Evolutionary conservation across 2,888 invertebrate genomes (phyloP).

Genomic region (Acleris laterana): DNA sequence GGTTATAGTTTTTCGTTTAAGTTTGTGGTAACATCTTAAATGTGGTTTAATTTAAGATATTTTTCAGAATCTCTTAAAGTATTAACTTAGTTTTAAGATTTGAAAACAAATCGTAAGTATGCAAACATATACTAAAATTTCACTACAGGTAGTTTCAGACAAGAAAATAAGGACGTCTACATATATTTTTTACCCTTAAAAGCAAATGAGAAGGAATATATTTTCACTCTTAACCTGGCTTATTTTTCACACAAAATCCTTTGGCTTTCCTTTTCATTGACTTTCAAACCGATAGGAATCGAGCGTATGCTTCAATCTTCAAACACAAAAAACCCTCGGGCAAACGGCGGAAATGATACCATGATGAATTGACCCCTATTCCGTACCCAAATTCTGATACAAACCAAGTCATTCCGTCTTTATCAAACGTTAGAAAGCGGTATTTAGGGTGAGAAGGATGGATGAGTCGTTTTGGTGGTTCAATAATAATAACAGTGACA

Average conservation of each 20-base stretch:
- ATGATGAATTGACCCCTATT: slow-evolving; percentile 31
- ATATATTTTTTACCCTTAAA: too few relatives aligned
- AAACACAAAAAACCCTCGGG: slow-evolving; percentile 18
- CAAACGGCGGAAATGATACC: slow-evolving; percentile 27
- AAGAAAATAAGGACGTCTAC: too few relatives aligned
- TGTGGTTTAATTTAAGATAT: too few relatives aligned
- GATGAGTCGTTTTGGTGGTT: not conserved
- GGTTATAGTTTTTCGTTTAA: too few relatives aligned
- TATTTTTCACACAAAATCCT: not conserved
- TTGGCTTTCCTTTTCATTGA: not conserved
- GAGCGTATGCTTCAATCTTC: slow-evolving; percentile 4
- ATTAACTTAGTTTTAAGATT: too few relatives aligned
- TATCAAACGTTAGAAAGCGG: not conserved
- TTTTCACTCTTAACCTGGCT: too few relatives aligned
- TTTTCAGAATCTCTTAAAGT: too few relatives aligned
- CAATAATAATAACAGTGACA: slow-evolving; percentile 27
- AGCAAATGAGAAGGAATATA: too few relatives aligned
- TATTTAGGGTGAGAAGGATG: not conserved
- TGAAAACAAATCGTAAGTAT: too few relatives aligned
- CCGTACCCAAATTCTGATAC: not conserved
- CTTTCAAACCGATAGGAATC: slow-evolving; percentile 5
- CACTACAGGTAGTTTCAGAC: too few relatives aligned
- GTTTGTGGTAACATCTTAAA: too few relatives aligned
- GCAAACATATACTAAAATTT: too few relatives aligned
- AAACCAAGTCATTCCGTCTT: not conserved